A percentile compares a stretch with the other conserved stretches of the same genome.
Evolutionary conservation across 2,113 vertebrate species (phyloP).

Genomic region (Thomomys bottae): DNA sequence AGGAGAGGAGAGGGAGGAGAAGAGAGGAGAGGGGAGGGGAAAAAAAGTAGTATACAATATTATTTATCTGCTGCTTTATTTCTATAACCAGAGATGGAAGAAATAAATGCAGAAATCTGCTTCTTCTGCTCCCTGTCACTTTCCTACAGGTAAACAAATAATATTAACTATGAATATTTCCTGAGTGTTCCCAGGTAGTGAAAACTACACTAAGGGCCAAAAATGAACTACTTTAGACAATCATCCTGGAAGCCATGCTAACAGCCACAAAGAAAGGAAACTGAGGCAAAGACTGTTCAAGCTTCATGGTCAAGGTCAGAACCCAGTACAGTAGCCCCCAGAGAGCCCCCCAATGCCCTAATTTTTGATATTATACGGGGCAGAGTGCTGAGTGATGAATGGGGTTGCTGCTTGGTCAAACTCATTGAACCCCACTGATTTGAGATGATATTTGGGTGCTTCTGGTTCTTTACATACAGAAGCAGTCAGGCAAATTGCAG

Average conservation of each 20-base stretch:
- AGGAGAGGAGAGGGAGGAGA: too few relatives aligned
- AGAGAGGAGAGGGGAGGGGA: too few relatives aligned
- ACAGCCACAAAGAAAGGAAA: constrained; percentile 19
- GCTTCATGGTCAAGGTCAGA: background rate
- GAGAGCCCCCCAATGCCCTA: background rate
- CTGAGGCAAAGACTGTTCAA: background rate
- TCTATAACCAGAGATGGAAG: background rate
- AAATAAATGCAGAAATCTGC: constrained; percentile 13
- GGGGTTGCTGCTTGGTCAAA: background rate
- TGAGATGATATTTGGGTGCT: constrained; percentile 10
- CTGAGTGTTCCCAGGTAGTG: background rate
- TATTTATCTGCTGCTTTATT: background rate
- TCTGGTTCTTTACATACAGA: constrained; percentile 12
- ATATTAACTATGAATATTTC: constrained; percentile 13
- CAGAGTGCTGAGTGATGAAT: background rate
- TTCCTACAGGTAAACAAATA: background rate
- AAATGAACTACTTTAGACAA: constrained; percentile 16
- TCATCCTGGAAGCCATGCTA: background rate
- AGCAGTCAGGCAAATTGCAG: background rate
- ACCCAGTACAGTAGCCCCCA: background rate
- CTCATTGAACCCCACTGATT: background rate
- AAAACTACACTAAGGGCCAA: background rate
- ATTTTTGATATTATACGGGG: background rate
- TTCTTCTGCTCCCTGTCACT: background rate
- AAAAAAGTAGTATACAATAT: background rate